Evolutionary conservation across 1,140 invertebrate species (phyloP).

Genomic region (Drosophila tani): DNA sequence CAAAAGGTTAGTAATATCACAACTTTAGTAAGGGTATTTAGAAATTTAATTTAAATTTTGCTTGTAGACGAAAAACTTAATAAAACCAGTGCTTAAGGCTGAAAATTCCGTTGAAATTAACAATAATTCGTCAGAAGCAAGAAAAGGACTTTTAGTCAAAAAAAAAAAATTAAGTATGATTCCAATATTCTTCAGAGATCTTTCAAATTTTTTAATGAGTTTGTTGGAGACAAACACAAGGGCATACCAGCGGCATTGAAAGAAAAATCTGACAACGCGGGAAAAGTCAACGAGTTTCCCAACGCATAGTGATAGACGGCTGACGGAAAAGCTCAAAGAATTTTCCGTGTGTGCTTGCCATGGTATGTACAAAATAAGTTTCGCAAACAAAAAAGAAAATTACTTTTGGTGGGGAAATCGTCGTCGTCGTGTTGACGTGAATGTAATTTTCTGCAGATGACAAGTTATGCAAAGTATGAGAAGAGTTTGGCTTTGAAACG

Average conservation of each 20-base stretch:
- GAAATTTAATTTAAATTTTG: too few relatives aligned
- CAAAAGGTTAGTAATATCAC: not conserved
- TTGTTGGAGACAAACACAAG: slow-evolving; percentile 34
- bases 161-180: not conserved
- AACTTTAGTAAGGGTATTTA: too few relatives aligned
- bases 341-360: slow-evolving; percentile 20
- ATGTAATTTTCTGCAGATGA: slow-evolving; percentile 69
- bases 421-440: slow-evolving; percentile 36
- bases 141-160: not conserved
- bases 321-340: slow-evolving; percentile 29
- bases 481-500: slow-evolving; percentile 44
- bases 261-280: not conserved
- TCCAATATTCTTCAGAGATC: not conserved
- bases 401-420: slow-evolving; percentile 23
- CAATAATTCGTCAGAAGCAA: not conserved
- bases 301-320: slow-evolving; percentile 25
- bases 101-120: not conserved
- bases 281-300: slow-evolving; percentile 20
- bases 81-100: not conserved
- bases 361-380: slow-evolving; percentile 30
- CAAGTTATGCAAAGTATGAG: slow-evolving; percentile 65
- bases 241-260: slow-evolving; percentile 2
- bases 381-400: slow-evolving; percentile 38
- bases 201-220: not conserved
- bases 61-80: not conserved